Conservation (phyloP, 2,797 vertebrate species). For the Halcyon chelicuti region DNA sequence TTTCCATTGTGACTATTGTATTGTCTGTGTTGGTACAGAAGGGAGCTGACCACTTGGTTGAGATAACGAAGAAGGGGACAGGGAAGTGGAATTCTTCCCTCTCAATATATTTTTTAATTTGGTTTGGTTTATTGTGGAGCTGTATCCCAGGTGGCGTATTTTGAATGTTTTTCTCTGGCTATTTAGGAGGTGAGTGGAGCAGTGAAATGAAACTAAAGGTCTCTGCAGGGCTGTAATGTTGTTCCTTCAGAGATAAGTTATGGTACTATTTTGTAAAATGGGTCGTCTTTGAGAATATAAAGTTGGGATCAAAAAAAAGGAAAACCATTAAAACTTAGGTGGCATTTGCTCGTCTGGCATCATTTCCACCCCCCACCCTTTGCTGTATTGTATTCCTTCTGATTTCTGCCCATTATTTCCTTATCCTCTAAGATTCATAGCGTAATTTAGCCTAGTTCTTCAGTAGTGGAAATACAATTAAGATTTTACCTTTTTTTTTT, state of each 20-base stretch:
- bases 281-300: not conserved
- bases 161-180: not conserved
- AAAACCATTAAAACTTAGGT: not conserved
- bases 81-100: not conserved
- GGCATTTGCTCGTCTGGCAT: not conserved
- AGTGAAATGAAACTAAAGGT: not conserved
- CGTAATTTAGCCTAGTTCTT: not conserved
- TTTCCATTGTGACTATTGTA: not conserved
- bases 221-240: not conserved
- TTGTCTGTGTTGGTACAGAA: not conserved
- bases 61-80: not conserved
- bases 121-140: not conserved
- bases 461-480: not conserved
- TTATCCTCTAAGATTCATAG: not conserved
- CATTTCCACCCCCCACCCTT: accelerated
- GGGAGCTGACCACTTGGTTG: not conserved
- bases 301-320: not conserved
- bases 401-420: not conserved
- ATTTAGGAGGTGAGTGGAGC: not conserved
- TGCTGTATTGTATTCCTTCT: not conserved
- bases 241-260: not conserved
- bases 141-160: not conserved
- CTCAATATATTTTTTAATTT: not conserved
- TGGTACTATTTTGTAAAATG: not conserved
- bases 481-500: not conserved